Evolutionary conservation across 2,888 invertebrate genomes (phyloP), one percentile per base, ranked within the genome.

Genomic region (Mycogona germanica): DNA sequence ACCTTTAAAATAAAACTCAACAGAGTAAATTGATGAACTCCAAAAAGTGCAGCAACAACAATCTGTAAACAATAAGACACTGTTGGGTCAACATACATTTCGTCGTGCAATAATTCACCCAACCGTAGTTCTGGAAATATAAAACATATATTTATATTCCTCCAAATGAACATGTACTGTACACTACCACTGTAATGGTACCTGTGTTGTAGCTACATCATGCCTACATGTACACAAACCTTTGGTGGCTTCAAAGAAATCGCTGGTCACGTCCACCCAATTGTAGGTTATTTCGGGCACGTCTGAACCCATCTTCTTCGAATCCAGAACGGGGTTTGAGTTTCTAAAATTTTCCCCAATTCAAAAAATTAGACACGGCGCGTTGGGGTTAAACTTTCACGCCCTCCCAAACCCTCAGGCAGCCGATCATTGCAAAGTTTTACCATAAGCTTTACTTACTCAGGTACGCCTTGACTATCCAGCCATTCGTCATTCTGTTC

Each of bases 51-150:
- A 9, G 23, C 4, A 41, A 14, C 2, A 6, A 28, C 23, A 2
- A n/a, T 17, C 21, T 30, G 4, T 19, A 32, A 47, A 46, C 29
- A 23, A 44, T 32, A 19, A 47, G 28, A 44, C 29, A 25, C n/a
- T 23, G 7, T 28, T 6, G 29, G 17, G 14, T 29, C 6, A 17
- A 14, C 57, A 57, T 58, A 59, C 59, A 85, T 71, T 50, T 87
- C 84, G 76, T 95, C 92, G 65, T 95, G 93, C 6, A 93, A 73
- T 30, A 96, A 72, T 70, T 96, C 93, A 2, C 96, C 96, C 49
- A 95, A 74, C 63, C 84, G 76, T 57, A 96, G 73, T 66, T 87
- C 89, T 81, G 63, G 17, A 65, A 62, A 32, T 30, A 51, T 9
- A 54, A 38, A 46, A 54, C 55, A 55, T 52, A 51, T 17, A 55